Conservation (phyloP, 1,140 invertebrate species). For the Eurytemora carolleeae region DNA sequence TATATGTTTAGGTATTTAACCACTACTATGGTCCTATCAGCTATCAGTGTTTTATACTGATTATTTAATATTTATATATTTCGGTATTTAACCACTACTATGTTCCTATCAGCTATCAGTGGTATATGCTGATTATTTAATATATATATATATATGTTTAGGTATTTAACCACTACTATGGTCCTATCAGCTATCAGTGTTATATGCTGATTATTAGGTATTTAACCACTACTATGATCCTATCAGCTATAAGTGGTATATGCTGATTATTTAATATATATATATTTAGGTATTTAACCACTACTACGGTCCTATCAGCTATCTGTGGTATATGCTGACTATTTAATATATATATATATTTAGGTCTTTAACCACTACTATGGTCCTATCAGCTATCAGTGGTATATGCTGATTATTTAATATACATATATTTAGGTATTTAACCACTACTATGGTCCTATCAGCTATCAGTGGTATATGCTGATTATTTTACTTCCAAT, state of each 20-base stretch:
- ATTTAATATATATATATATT: neutral
- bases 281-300: neutral
- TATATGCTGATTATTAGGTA: too few relatives aligned
- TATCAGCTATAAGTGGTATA: slow-evolving; percentile 18
- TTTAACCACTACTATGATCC: slow-evolving; percentile 15
- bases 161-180: slow-evolving; percentile 14
- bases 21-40: neutral
- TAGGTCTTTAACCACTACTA: too few relatives aligned
- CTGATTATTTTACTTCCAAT: slow-evolving; percentile 17
- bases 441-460: slow-evolving; percentile 14
- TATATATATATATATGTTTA: neutral
- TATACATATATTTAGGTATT: too few relatives aligned
- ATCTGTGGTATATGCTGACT: neutral
- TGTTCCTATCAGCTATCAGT: neutral
- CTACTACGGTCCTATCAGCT: neutral
- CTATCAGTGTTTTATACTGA: neutral
- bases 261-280: slow-evolving; percentile 15
- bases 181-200: too few relatives aligned
- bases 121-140: neutral
- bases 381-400: too few relatives aligned
- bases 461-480: slow-evolving; percentile 19
- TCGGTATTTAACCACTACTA: neutral
- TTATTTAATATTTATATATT: neutral
- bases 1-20: neutral
- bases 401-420: too few relatives aligned